Percentiles rank a stretch among this genome's conserved stretches.
phyloP scores from a whole-genome alignment of 2,888 invertebrate genomes.

The Campoplex capitator region DNA sequence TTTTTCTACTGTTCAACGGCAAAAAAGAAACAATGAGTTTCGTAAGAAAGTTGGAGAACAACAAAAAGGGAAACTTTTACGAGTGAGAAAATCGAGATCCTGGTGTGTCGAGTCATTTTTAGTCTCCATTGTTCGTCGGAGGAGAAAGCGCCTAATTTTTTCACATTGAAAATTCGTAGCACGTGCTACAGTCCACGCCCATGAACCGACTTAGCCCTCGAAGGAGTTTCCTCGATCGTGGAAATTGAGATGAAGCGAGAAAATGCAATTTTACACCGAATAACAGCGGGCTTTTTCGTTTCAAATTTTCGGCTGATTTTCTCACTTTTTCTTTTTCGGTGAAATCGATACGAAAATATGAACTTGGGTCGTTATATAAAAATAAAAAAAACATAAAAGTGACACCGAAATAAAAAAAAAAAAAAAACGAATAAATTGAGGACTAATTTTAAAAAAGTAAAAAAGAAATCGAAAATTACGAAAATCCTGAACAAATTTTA shows the following conservation, averaged over 20 bases:
- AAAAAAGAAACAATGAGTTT: not conserved
- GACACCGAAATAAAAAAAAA: not conserved
- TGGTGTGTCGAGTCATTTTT: constrained; percentile 25
- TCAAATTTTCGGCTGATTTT: not conserved
- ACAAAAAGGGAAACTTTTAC: constrained; percentile 7
- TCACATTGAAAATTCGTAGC: constrained; percentile 32
- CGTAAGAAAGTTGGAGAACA: not conserved
- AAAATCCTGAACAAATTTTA: not conserved
- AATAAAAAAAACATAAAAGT: not conserved
- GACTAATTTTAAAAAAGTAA: not conserved
- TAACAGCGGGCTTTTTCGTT: not conserved
- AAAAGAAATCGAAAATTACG: not conserved
- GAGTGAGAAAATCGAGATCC: constrained; percentile 32
- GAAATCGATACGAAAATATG: not conserved
- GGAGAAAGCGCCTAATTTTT: constrained; percentile 42
- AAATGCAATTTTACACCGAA: not conserved
- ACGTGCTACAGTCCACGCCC: constrained; percentile 33
- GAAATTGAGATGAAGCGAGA: not conserved
- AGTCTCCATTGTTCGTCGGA: constrained; percentile 23
- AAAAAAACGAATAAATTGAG: too few relatives aligned
- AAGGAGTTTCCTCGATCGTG: constrained; percentile 5
- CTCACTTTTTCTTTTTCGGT: not conserved
- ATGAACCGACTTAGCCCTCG: not conserved
- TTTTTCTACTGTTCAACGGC: not conserved
- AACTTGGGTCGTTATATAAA: not conserved